These are phyloP conservation scores for Bradypodion pumilum DNA, from an alignment of 2,797 vertebrate species.

Conservation along the genomic window DNA sequence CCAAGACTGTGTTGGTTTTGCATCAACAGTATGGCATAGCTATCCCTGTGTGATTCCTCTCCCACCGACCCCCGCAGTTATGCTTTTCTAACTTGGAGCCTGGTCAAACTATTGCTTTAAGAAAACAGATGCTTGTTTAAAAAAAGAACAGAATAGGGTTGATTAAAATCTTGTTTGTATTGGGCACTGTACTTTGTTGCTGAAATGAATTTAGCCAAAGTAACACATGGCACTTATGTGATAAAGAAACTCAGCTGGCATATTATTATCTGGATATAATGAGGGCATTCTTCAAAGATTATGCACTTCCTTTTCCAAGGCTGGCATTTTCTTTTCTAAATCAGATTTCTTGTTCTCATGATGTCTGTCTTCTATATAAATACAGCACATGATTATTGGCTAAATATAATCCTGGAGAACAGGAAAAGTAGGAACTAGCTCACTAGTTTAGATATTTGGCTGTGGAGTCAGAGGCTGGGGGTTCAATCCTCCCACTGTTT, in stretches of 20 bases:
- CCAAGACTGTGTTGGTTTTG: background rate
- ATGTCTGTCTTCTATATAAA: constrained; percentile 7
- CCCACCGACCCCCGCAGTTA: no score
- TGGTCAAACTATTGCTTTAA: background rate
- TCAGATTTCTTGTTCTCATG: background rate
- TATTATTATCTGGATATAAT: constrained; percentile 11
- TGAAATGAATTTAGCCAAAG: constrained; percentile 7
- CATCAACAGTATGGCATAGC: no score
- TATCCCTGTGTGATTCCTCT: no score
- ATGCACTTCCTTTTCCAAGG: background rate
- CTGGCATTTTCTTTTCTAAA: background rate
- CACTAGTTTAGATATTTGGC: no score
- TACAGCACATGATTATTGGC: background rate
- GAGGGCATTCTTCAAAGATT: background rate
- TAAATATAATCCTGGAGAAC: background rate
- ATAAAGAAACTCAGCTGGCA: constrained; percentile 11
- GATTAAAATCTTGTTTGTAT: background rate
- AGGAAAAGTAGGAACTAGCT: background rate
- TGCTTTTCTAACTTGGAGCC: constrained; percentile 33
- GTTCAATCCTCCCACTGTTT: no score
- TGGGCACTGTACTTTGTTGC: background rate
- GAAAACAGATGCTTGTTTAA: background rate
- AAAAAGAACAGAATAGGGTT: background rate
- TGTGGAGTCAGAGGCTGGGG: no score
- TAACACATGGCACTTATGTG: background rate